Percentiles rank a stretch among this genome's conserved stretches.
phyloP scores from a whole-genome alignment of 2,113 vertebrate genomes.

The Menidia beryllina region DNA sequence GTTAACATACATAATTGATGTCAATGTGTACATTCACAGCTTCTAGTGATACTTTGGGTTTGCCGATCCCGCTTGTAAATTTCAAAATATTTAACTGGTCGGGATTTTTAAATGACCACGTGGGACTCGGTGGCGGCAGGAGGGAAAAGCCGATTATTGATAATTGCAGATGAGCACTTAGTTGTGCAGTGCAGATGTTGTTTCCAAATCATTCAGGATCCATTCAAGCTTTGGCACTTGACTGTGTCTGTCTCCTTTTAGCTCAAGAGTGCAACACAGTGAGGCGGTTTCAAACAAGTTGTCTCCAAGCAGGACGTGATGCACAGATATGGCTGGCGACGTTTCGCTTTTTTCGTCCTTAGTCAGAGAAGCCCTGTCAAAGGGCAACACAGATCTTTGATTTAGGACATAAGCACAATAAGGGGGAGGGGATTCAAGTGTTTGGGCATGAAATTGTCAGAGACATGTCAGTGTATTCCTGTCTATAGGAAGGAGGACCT shows the following conservation, averaged over 20 bases:
- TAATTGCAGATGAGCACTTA: slow-evolving; percentile 38
- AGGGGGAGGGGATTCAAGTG: not conserved
- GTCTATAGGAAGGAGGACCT: slow-evolving; percentile 33
- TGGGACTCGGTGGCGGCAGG: slow-evolving; percentile 39
- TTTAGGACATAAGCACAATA: slow-evolving; percentile 59
- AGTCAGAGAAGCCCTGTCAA: slow-evolving; percentile 37
- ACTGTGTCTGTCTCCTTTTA: slow-evolving; percentile 7
- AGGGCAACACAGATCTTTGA: slow-evolving; percentile 60
- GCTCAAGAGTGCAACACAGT: slow-evolving; percentile 18
- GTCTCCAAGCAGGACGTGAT: slow-evolving; percentile 17
- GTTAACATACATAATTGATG: slow-evolving; percentile 68
- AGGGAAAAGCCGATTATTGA: slow-evolving; percentile 54
- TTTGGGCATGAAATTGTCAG: slow-evolving; percentile 60
- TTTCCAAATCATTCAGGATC: slow-evolving; percentile 40
- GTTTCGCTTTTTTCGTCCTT: slow-evolving; percentile 49
- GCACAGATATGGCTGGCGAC: slow-evolving; percentile 36
- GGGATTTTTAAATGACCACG: slow-evolving; percentile 44
- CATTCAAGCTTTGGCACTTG: not conserved
- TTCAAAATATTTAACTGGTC: slow-evolving; percentile 40
- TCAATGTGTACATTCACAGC: slow-evolving; percentile 49
- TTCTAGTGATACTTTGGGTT: slow-evolving; percentile 39
- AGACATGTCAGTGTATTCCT: slow-evolving; percentile 55
- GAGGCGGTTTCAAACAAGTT: slow-evolving; percentile 31
- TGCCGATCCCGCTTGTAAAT: slow-evolving; percentile 24
- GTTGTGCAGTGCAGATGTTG: slow-evolving; percentile 34